Percentiles rank a stretch among this genome's conserved stretches.
Evolutionary conservation across 2,113 vertebrate genomes (phyloP).

Genomic region (Sinocyclocheilus rhinocerous): DNA sequence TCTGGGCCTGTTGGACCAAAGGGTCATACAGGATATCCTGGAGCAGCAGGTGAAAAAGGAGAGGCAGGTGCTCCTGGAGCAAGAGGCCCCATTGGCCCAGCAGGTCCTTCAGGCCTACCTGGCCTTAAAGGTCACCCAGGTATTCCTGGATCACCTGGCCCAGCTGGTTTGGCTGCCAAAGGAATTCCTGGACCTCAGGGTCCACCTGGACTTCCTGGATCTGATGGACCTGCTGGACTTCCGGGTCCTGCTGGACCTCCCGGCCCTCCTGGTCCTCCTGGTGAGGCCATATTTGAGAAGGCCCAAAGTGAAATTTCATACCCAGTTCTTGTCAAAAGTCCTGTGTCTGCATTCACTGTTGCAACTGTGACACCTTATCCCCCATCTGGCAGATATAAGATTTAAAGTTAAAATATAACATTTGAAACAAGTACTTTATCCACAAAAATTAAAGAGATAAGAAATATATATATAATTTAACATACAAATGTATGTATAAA

Average conservation of each 20-base stretch:
- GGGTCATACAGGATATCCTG: constrained; percentile 81
- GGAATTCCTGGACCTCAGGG: constrained; percentile 87
- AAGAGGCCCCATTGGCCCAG: constrained; percentile 84
- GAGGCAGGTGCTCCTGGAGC: constrained; percentile 82
- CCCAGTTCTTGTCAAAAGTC: constrained; percentile 81
- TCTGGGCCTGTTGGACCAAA: constrained; percentile 84
- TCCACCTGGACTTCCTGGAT: constrained; percentile 83
- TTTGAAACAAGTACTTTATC: background rate
- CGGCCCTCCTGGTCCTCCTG: constrained; percentile 86
- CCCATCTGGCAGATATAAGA: background rate
- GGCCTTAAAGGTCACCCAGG: constrained; percentile 90
- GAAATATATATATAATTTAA: background rate
- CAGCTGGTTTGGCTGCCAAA: constrained; percentile 85
- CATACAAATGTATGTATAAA: background rate
- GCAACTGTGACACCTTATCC: constrained; percentile 90
- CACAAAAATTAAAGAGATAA: background rate
- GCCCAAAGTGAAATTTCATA: constrained; percentile 79
- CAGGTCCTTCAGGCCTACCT: constrained; percentile 83
- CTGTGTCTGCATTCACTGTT: constrained; percentile 91
- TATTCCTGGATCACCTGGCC: constrained; percentile 86
- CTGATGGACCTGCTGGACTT: constrained; percentile 76
- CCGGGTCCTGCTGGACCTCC: constrained; percentile 71
- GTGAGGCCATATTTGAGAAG: constrained; percentile 80
- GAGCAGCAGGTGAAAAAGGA: constrained; percentile 82
- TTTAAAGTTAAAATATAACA: background rate